Base-by-base conservation (phyloP, 2,888 invertebrate genomes). In the Ormia ochracea region DNA sequence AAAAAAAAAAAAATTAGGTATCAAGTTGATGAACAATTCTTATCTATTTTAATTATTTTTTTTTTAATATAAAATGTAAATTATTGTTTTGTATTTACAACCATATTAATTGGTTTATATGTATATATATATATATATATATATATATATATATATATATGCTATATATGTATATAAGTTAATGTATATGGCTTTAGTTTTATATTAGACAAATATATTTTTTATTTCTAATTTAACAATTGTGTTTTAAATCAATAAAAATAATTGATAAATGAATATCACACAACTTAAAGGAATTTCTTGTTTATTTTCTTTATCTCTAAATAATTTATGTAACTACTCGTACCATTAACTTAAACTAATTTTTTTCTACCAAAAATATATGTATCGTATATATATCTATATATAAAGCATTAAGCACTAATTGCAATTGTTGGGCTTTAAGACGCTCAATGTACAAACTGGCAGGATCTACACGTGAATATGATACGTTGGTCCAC, bases 61-160 rank as follows among this genome's bases (percentile, higher is more conserved):
- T 38, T 52, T 5, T 38, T 45, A 10, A 12, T 31, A 14, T 45
- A 61, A 61, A 69, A 68, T 66, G 68, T 74, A 65, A 76, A 68
- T 78, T 73, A 74, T 79, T 79, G 78, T 74, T 63, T 74, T 66
- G 31, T 80, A 80, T 76, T 76, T 80, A 80, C 80, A 80, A 80
- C 75, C 80, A 48, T 54, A 56, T 75, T 50, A 56, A 68, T 76
- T 66, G 75, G 78, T 78, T 73, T 14, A 26, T 58, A 38, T 59
- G 17, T 54, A 52, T 31, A 31, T 48, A 1, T 65, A 38, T 66
- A 17, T 31, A 2, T 38, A 38, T 38, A 14, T 38, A 19, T 28
- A n/a, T 14, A 21, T 33, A 36, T 31, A 17, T 21, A 31, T 4
- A 10, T 21, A 7, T 9, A 28, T 28, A 9, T 17, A 10, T 58